Evolutionary conservation across 2,888 invertebrate species (phyloP).

Genomic region (Buathra laborator): DNA sequence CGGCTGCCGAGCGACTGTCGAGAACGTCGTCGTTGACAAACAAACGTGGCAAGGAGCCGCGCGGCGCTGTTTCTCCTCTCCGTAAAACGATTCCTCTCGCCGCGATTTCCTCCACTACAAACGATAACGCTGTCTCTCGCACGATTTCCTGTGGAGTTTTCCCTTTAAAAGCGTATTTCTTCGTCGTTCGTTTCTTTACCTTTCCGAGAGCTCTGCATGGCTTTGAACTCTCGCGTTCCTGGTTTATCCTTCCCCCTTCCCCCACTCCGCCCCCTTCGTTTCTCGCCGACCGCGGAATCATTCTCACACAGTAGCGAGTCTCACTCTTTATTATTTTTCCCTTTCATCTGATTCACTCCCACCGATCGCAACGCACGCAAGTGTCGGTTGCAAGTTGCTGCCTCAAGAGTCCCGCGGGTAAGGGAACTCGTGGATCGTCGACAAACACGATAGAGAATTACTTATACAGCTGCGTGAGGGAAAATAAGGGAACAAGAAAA

Average conservation of each 20-base stretch:
- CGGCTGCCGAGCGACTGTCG: constrained; percentile 65
- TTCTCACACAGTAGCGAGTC: not conserved
- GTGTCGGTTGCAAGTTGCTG: constrained; percentile 5
- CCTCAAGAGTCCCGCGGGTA: not conserved
- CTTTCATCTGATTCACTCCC: constrained; percentile 28
- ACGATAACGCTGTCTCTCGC: constrained; percentile 13
- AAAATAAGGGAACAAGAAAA: constrained; percentile 24
- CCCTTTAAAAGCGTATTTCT: constrained; percentile 28
- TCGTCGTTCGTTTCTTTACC: constrained; percentile 41
- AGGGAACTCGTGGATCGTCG: constrained; percentile 13
- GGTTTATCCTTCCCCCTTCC: constrained; percentile 25
- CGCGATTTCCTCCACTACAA: constrained; percentile 8
- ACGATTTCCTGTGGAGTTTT: constrained; percentile 3
- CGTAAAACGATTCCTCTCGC: not conserved
- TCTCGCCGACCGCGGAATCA: not conserved
- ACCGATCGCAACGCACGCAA: not conserved
- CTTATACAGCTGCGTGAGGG: constrained; percentile 15
- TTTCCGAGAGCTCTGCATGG: constrained; percentile 39
- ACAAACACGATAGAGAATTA: constrained; percentile 17
- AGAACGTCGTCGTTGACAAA: constrained; percentile 65
- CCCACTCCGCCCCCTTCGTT: too few relatives aligned
- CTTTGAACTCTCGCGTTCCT: constrained; percentile 17
- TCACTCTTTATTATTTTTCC: constrained; percentile 37
- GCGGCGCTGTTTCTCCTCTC: constrained; percentile 25
- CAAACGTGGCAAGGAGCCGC: constrained; percentile 61